phyloP scores from a whole-genome alignment of 2,113 vertebrate species.

The Cyanoderma ruficeps region DNA sequence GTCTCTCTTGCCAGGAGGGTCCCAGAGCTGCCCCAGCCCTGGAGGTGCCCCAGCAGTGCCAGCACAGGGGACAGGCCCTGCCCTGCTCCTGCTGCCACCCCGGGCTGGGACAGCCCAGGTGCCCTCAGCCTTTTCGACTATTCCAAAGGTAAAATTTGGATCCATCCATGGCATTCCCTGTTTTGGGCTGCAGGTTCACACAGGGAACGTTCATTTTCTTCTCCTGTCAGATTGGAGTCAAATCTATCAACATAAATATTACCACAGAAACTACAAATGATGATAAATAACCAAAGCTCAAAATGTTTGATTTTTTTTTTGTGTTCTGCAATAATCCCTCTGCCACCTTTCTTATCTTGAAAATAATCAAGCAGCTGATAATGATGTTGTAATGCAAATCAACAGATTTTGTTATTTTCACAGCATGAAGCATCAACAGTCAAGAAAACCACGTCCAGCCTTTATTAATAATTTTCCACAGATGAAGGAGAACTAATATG shows the following conservation, averaged over 20 bases:
- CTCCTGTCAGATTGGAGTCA: not conserved
- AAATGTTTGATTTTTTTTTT: not conserved
- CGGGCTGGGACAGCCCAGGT: not conserved
- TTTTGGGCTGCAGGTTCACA: not conserved
- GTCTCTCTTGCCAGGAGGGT: too few species aligned
- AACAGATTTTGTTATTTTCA: not conserved
- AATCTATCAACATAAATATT: not conserved
- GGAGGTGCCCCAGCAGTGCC: not conserved
- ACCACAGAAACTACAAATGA: not conserved
- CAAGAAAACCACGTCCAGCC: not conserved
- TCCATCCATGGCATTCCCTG: not conserved
- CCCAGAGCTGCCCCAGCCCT: not conserved
- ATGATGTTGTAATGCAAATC: not conserved
- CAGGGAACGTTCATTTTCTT: not conserved
- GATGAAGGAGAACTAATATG: not conserved
- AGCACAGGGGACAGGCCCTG: not conserved
- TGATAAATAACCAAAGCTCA: not conserved
- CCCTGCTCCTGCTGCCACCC: not conserved
- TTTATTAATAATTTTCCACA: not conserved
- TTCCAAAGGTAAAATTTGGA: not conserved
- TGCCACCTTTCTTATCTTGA: not conserved
- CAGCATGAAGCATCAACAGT: not conserved
- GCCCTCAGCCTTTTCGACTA: rapidly evolving
- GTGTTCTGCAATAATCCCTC: not conserved
- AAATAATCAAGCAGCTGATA: not conserved